Conservation (phyloP, 2,797 vertebrate species). For the Adrianichthys oophorus region DNA sequence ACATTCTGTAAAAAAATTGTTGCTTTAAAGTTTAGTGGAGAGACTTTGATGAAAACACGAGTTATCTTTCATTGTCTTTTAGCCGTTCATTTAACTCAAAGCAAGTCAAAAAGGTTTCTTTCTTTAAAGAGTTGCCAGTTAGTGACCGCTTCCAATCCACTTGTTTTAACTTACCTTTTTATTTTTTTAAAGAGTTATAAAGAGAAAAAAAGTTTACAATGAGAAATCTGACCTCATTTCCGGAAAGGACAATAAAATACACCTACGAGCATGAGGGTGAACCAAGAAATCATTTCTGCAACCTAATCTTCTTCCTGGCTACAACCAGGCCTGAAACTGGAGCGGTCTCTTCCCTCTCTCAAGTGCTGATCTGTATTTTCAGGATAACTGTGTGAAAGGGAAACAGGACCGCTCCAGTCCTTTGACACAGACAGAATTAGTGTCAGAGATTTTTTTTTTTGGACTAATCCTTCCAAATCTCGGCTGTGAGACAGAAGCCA, state of each 20-base stretch:
- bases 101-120: too few relatives aligned
- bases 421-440: conserved; percentile 54
- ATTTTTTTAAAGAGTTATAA: not conserved
- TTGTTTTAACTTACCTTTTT: not conserved
- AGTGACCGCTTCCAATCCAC: too few relatives aligned
- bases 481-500: conserved; percentile 71
- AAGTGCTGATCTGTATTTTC: conserved; percentile 5
- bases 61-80: too few relatives aligned
- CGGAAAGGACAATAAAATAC: not conserved
- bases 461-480: conserved; percentile 81
- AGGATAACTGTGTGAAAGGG: conserved; percentile 14
- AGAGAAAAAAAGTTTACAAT: not conserved
- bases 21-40: too few relatives aligned
- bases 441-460: conserved; percentile 75
- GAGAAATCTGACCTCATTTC: not conserved
- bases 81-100: too few relatives aligned
- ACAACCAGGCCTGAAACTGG: conserved; percentile 14
- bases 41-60: too few relatives aligned
- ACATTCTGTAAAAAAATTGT: too few relatives aligned
- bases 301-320: conserved; percentile 3
- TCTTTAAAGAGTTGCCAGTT: too few relatives aligned
- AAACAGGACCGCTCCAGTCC: conserved; percentile 52
- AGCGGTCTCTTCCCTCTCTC: conserved; percentile 9
- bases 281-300: not conserved
- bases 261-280: not conserved